phyloP scores from a whole-genome alignment of 2,888 invertebrate species.

The Carabus problematicus region DNA sequence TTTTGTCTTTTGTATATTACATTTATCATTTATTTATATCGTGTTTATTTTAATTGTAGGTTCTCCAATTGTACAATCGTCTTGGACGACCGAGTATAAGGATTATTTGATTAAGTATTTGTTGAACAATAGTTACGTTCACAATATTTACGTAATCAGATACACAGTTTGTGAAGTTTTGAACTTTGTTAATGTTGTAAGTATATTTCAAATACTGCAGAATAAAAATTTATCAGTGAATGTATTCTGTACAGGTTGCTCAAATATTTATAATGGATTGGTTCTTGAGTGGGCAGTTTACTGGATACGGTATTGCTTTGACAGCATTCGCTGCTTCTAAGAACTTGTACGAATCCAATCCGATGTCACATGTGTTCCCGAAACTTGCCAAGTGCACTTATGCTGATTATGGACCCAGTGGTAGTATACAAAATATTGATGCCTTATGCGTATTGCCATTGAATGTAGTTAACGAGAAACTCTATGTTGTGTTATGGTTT shows the following conservation, averaged over 20 bases:
- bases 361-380: conserved; percentile 74
- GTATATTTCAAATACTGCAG: conserved; percentile 50
- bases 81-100: conserved; percentile 65
- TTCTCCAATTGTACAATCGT: conserved; percentile 64
- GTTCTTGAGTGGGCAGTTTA: conserved; percentile 70
- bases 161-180: conserved; percentile 76
- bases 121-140: conserved; percentile 63
- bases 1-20: conserved; percentile 16
- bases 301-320: conserved; percentile 66
- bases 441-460: conserved; percentile 77
- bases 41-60: conserved; percentile 52
- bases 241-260: conserved; percentile 62
- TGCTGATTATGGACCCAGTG: conserved; percentile 67
- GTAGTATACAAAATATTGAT: conserved; percentile 65
- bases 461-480: conserved; percentile 82
- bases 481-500: conserved; percentile 77
- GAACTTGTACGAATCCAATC: conserved; percentile 58
- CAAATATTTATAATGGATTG: conserved; percentile 74
- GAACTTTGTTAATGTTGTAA: conserved; percentile 77
- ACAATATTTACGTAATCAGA: conserved; percentile 71
- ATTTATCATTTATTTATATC: conserved; percentile 1
- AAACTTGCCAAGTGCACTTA: conserved; percentile 73
- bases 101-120: conserved; percentile 67
- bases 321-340: conserved; percentile 55
- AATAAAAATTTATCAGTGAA: neutral